A percentile compares a stretch with the other conserved stretches of the same genome.
phyloP scores from a whole-genome alignment of 2,888 invertebrate genomes.

The Epinotia demarniana region DNA sequence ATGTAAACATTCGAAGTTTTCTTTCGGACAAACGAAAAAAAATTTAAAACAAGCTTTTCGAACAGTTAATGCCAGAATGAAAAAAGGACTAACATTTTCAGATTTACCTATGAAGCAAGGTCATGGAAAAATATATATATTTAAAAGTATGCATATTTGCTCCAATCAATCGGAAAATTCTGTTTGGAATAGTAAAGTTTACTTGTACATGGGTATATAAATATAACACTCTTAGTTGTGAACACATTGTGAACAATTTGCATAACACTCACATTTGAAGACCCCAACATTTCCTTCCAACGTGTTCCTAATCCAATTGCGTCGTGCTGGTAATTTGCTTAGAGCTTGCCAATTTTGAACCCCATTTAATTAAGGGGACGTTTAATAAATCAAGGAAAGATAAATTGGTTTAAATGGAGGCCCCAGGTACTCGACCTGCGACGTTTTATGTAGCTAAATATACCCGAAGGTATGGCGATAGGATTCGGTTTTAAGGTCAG shows the following conservation, averaged over 20 bases:
- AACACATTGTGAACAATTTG: neutral
- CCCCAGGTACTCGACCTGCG: conserved; percentile 50
- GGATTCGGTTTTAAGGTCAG: conserved; percentile 14
- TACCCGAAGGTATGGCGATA: neutral
- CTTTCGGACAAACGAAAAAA: too few species aligned
- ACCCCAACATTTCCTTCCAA: conserved; percentile 5
- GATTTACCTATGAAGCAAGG: too few species aligned
- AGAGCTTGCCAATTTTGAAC: conserved; percentile 53
- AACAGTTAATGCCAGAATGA: too few species aligned
- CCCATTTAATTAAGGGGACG: conserved; percentile 61
- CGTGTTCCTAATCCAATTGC: conserved; percentile 28
- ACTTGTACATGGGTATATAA: neutral
- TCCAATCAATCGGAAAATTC: too few species aligned
- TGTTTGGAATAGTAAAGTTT: too few species aligned
- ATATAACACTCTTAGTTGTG: neutral
- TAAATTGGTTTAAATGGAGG: conserved; percentile 69
- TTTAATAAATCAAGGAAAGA: conserved; percentile 65
- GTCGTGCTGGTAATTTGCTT: conserved; percentile 50
- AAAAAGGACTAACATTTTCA: too few species aligned
- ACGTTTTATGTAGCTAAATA: conserved; percentile 51
- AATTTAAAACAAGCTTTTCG: too few species aligned
- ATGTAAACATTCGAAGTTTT: too few species aligned
- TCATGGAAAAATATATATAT: too few species aligned
- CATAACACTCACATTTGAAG: conserved; percentile 8
- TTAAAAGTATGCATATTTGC: too few species aligned